Evolutionary conservation across 2,888 invertebrate genomes (phyloP), one percentile per base, ranked within the genome.

Genomic region (Hedya salicella): DNA sequence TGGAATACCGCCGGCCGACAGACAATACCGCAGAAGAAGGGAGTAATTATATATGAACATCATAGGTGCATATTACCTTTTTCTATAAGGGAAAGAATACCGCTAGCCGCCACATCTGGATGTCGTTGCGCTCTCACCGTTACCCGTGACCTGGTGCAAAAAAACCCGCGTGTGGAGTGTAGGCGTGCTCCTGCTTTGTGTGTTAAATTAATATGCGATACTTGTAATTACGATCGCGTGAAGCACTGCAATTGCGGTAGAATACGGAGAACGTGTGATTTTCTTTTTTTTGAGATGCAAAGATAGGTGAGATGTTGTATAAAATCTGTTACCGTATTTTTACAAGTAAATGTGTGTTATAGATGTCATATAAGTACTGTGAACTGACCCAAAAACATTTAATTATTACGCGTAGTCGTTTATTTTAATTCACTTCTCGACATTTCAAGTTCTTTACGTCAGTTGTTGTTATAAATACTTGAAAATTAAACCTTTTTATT

Each of bases 71-170:
- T 57, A 40, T 21, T 16, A 13, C 32, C 17, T 57, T 57, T 30
- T 57, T 46, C 17, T 14, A 17, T 30, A 46, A 44, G 30, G 42
- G 73, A 78, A 77, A 79, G 81, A 82, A 83, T 89, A 91, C 91
- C 91, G 91, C 90, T 91, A 91, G 75, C 74, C 83, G 81, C 74
- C 83, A 80, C 91, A 91, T 92, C 91, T 92, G 91, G 89, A 83
- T 85, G 79, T 81, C 86, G 86, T 90, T 87, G 86, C 73, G 78
- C 82, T 80, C 83, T 82, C 88, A 88, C 90, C 90, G 90, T 89
- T 89, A 89, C 79, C 72, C 72, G 75, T 80, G 83, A 83, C 85
- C 85, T 75, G 77, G 61, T 70, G 73, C 70, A 87, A 88, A 78
- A 56, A 89, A 86, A 85, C 76, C 75, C 76, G 79, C 76, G 79